Percentiles rank a stretch among this genome's conserved stretches.
phyloP scores from a whole-genome alignment of 2,113 vertebrate species.

The Aythya baeri region DNA sequence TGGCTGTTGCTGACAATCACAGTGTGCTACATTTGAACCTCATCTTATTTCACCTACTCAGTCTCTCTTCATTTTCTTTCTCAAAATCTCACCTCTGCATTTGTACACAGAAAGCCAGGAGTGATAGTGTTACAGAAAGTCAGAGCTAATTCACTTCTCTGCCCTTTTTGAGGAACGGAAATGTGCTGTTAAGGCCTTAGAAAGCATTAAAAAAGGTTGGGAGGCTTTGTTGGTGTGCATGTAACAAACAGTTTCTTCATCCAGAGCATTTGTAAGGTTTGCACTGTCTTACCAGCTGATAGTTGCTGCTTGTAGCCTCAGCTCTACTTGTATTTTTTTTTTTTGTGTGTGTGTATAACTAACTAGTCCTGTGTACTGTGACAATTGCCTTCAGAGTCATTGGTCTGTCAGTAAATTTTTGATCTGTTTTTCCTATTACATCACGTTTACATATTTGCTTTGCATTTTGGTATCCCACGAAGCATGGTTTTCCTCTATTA shows the following conservation, averaged over 20 bases:
- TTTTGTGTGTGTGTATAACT: not conserved
- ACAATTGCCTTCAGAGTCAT: not conserved
- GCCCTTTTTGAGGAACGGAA: not conserved
- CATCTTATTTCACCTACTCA: not conserved
- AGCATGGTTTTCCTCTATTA: not conserved
- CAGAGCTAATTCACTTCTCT: not conserved
- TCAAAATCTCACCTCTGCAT: not conserved
- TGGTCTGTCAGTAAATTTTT: not conserved
- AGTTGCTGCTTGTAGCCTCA: not conserved
- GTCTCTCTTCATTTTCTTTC: not conserved
- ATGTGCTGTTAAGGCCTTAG: not conserved
- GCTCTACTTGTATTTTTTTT: not conserved
- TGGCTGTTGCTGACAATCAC: not conserved
- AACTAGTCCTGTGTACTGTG: not conserved
- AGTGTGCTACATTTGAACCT: not conserved
- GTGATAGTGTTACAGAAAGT: not conserved
- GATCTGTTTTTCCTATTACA: not conserved
- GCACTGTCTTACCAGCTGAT: not conserved
- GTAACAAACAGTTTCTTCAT: not conserved
- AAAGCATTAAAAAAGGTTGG: not conserved
- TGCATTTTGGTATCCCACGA: not conserved
- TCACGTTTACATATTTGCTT: not conserved
- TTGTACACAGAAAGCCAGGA: not conserved
- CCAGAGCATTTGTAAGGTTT: not conserved
- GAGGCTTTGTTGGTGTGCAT: fast-evolving